Evolutionary conservation across 2,888 invertebrate species (phyloP).

Genomic region (Galeruca laticollis): DNA sequence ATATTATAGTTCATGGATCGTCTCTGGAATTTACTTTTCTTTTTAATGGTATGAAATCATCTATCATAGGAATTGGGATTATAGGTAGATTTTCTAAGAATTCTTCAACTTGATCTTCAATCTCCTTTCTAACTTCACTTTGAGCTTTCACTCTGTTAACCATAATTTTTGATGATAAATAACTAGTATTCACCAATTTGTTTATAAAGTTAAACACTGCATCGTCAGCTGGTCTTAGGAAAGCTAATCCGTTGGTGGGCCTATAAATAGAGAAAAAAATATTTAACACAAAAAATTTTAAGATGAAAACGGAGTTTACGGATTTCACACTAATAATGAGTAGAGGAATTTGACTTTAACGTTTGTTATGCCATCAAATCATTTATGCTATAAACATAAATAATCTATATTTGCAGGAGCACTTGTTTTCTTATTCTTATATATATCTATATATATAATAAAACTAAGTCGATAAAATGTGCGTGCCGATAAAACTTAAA

Average conservation of each 20-base stretch:
- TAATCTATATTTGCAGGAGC: no score
- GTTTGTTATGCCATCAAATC: no score
- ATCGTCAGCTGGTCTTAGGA: slow-evolving; percentile 51
- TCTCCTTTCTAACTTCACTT: slow-evolving; percentile 46
- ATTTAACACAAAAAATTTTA: no score
- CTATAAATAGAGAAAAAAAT: slow-evolving; percentile 39
- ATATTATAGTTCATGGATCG: not conserved
- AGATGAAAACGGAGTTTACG: no score
- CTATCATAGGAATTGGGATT: slow-evolving; percentile 41
- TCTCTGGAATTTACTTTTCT: slow-evolving; percentile 11
- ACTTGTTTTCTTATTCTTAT: no score
- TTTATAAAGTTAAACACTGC: slow-evolving; percentile 52
- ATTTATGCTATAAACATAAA: no score
- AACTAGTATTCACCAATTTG: slow-evolving; percentile 53
- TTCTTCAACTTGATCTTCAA: slow-evolving; percentile 49
- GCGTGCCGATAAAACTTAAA: no score
- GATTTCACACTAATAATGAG: no score
- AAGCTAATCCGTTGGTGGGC: slow-evolving; percentile 43
- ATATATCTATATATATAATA: no score
- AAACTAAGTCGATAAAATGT: no score
- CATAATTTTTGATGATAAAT: slow-evolving; percentile 51
- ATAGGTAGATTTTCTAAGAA: slow-evolving; percentile 46
- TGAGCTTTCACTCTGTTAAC: slow-evolving; percentile 49
- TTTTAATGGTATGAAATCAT: slow-evolving; percentile 27
- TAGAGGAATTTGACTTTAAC: no score